Conservation (phyloP, 1,140 invertebrate genomes). For the Pseudomyrmex sp. region DNA sequence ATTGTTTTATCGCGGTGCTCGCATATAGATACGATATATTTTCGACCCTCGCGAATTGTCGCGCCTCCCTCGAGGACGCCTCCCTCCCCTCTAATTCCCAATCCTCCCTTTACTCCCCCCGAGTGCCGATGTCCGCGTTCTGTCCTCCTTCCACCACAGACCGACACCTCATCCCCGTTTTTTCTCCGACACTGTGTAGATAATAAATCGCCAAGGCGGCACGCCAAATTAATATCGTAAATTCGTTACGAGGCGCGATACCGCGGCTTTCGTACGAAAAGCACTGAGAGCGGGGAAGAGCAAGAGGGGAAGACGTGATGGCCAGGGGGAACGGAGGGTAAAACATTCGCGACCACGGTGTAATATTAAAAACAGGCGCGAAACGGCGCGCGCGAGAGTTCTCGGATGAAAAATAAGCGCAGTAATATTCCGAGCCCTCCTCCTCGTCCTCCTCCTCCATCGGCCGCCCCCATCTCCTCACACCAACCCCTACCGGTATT, state of each 20-base stretch:
- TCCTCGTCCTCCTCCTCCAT: neutral
- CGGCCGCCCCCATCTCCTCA: neutral
- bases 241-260: constrained; percentile 75
- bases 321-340: constrained; percentile 46
- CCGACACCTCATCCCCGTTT: constrained; percentile 30
- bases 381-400: constrained; percentile 68
- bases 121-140: neutral
- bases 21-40: constrained; percentile 66
- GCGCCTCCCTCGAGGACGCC: constrained; percentile 64
- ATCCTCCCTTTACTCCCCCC: neutral
- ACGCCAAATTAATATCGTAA: constrained; percentile 76
- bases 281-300: neutral
- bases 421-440: constrained; percentile 72
- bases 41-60: constrained; percentile 78
- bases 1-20: constrained; percentile 83
- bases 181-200: constrained; percentile 63
- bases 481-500: constrained; percentile 63
- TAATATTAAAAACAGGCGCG: constrained; percentile 77
- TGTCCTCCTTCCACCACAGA: neutral
- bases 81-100: constrained; percentile 38
- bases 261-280: constrained; percentile 63
- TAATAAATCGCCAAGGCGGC: constrained; percentile 76
- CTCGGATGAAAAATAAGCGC: constrained; percentile 75
- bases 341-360: constrained; percentile 75
- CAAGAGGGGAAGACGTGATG: constrained; percentile 11